A percentile compares a stretch with the other conserved stretches of the same genome.
phyloP scores from a whole-genome alignment of 2,888 invertebrate species.

The Chrysotoxum bicinctum region DNA sequence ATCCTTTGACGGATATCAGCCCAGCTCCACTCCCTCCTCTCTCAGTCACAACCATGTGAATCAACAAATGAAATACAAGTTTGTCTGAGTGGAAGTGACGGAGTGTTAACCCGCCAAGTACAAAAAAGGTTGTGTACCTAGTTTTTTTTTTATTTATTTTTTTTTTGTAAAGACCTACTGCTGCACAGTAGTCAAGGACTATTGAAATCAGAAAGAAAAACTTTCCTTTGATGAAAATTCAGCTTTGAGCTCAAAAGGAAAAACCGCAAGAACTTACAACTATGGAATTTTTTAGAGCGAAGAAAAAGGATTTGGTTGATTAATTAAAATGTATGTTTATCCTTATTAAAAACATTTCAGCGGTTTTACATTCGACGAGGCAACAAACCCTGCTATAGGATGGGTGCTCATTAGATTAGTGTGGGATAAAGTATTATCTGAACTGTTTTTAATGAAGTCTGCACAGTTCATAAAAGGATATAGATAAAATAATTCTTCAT shows the following conservation, averaged over 20 bases:
- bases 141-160: neutral
- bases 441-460: neutral
- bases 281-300: neutral
- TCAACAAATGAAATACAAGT: slow-evolving; percentile 27
- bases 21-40: neutral
- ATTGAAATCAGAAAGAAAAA: slow-evolving; percentile 28
- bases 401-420: slow-evolving; percentile 2
- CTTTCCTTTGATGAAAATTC: slow-evolving; percentile 4
- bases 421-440: neutral
- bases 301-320: slow-evolving; percentile 21
- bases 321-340: slow-evolving; percentile 26
- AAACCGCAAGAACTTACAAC: slow-evolving; percentile 31
- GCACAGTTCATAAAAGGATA: neutral
- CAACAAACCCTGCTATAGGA: neutral
- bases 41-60: neutral
- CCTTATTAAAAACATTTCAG: slow-evolving; percentile 7
- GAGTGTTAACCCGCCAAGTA: slow-evolving; percentile 33
- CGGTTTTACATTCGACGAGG: neutral
- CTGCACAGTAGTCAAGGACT: slow-evolving; percentile 20
- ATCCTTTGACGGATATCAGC: slow-evolving; percentile 24
- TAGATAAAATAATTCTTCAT: neutral
- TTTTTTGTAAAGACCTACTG: slow-evolving; percentile 3
- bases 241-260: slow-evolving; percentile 37
- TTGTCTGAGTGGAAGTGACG: slow-evolving; percentile 43
- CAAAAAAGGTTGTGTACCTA: neutral